These are phyloP conservation scores for Mesaphorura yosii DNA, from an alignment of 1,140 invertebrate species.

Conservation along the genomic window DNA sequence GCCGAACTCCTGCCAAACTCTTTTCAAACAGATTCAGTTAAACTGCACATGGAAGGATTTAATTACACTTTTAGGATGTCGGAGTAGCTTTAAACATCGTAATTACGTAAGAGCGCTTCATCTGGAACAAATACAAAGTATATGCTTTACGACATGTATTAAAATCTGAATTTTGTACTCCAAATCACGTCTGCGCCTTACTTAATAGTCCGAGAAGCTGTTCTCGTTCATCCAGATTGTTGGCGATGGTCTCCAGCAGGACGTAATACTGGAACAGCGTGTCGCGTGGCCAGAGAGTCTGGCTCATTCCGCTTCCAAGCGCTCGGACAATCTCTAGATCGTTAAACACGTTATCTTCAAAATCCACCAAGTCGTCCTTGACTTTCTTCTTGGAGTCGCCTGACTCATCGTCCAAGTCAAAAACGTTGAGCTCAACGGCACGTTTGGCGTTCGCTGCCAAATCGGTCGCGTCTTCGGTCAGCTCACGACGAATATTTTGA, in stretches of 20 bases:
- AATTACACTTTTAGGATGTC: no score
- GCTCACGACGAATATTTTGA: slow-evolving; percentile 22
- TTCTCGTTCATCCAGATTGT: slow-evolving; percentile 19
- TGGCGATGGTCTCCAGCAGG: slow-evolving; percentile 19
- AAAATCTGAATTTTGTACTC: no score
- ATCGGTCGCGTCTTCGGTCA: slow-evolving; percentile 12
- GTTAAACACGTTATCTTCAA: slow-evolving; percentile 18
- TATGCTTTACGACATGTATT: no score
- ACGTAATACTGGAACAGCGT: slow-evolving; percentile 25
- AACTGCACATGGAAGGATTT: no score
- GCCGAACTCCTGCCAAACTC: no score
- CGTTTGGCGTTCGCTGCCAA: background rate
- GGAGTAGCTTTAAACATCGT: no score
- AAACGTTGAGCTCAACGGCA: slow-evolving; percentile 2
- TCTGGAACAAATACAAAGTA: no score
- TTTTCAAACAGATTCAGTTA: no score
- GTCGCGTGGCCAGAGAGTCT: slow-evolving; percentile 23
- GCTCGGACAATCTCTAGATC: slow-evolving; percentile 13
- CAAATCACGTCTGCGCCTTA: no score
- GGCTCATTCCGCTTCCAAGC: slow-evolving; percentile 3
- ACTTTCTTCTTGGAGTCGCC: background rate
- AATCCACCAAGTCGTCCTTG: slow-evolving; percentile 7
- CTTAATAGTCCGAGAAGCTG: slow-evolving; percentile 14
- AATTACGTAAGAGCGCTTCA: no score
- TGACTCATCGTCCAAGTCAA: background rate